Evolutionary conservation across 2,888 invertebrate genomes (phyloP).

Genomic region (Drosophila crucigera): DNA sequence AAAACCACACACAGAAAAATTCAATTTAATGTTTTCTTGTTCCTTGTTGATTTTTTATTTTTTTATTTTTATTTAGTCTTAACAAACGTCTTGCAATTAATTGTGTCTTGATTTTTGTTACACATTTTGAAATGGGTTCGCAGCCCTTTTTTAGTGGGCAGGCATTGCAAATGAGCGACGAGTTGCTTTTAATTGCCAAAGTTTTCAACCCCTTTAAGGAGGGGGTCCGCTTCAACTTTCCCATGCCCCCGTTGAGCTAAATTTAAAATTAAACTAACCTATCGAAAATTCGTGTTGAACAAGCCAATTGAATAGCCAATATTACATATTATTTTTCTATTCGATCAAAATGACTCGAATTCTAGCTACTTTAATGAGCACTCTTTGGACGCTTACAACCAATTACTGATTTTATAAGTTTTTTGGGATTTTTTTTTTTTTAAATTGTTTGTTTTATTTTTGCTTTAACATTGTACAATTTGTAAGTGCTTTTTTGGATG

Average conservation of each 20-base stretch:
- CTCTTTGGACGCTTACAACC: background rate
- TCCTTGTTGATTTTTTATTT: background rate
- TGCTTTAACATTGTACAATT: constrained; percentile 36
- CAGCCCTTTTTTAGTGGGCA: constrained; percentile 33
- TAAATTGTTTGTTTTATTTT: constrained; percentile 3
- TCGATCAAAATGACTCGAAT: background rate
- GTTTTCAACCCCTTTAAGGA: constrained; percentile 40
- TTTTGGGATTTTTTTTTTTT: background rate
- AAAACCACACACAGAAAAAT: constrained; percentile 44
- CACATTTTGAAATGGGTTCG: constrained; percentile 68
- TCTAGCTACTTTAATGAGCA: background rate
- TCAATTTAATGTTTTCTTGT: constrained; percentile 55
- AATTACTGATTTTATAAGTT: background rate
- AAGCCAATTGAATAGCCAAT: background rate
- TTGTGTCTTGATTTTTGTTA: constrained; percentile 75
- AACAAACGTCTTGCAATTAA: constrained; percentile 76
- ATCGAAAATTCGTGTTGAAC: background rate
- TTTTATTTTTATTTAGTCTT: constrained; percentile 24
- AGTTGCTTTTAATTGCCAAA: constrained; percentile 71
- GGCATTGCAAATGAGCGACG: constrained; percentile 60
- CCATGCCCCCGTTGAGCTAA: background rate
- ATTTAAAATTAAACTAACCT: background rate
- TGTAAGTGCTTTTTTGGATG: constrained; percentile 45
- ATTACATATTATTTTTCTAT: background rate
- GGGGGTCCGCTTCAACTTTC: background rate